phyloP scores from a whole-genome alignment of 2,797 vertebrate genomes.

The Clamator glandarius region DNA sequence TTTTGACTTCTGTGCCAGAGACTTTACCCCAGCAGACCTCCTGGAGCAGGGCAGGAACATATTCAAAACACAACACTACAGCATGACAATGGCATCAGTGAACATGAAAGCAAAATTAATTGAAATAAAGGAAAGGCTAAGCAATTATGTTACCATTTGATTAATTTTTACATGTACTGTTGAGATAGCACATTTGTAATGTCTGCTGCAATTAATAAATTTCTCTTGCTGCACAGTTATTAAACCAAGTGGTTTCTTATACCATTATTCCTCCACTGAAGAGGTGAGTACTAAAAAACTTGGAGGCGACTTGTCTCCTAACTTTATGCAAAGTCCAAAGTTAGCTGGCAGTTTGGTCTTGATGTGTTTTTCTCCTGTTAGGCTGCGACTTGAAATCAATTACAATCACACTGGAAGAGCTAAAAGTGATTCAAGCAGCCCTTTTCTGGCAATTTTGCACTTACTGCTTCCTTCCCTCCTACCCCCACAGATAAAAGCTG shows the following conservation, averaged over 20 bases:
- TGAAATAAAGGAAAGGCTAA: constrained; percentile 11
- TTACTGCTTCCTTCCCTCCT: not conserved
- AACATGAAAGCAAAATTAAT: not conserved
- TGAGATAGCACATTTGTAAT: not conserved
- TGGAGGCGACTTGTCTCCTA: not conserved
- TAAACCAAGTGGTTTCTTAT: not conserved
- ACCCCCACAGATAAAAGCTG: constrained; percentile 25
- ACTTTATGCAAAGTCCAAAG: not conserved
- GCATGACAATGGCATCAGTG: not conserved
- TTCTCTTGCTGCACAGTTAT: not conserved
- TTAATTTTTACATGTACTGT: not conserved
- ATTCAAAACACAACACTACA: not conserved
- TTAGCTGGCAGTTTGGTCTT: not conserved
- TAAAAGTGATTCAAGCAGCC: constrained; percentile 29
- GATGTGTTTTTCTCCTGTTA: not conserved
- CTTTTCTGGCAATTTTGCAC: not conserved
- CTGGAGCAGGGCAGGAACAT: not conserved
- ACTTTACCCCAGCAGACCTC: not conserved
- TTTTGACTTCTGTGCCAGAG: not conserved
- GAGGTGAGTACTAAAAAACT: not conserved
- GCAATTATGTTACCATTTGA: constrained; percentile 7
- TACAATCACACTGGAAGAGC: constrained; percentile 3
- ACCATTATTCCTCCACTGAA: not conserved
- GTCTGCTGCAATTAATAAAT: not conserved
- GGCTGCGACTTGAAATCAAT: constrained; percentile 58